A percentile compares a stretch with the other conserved stretches of the same genome.
These are phyloP conservation scores for Riparia riparia DNA, from an alignment of 2,113 vertebrate species.

Conservation along the genomic window DNA sequence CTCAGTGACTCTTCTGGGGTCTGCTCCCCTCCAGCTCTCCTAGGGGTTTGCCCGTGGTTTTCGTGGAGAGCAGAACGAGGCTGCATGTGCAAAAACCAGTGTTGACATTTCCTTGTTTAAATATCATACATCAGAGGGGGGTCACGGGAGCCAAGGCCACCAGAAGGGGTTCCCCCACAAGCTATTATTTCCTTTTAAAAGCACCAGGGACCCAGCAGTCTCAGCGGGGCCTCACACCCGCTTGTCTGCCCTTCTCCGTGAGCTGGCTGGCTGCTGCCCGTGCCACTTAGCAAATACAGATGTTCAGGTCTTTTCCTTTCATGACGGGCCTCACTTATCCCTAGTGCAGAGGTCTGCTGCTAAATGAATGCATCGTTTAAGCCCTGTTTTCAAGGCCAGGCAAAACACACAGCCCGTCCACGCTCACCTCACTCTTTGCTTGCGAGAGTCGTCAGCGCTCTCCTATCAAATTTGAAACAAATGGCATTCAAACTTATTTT, in stretches of 20 bases:
- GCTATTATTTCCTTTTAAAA: conserved; percentile 68
- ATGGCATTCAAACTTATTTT: conserved; percentile 40
- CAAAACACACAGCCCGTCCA: neutral
- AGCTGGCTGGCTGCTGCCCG: neutral
- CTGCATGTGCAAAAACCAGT: conserved; percentile 57
- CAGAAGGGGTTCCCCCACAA: conserved; percentile 55
- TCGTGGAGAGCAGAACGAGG: conserved; percentile 15
- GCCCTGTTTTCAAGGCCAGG: neutral
- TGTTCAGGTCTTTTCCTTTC: conserved; percentile 44
- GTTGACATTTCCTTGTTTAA: conserved; percentile 66
- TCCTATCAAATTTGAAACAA: conserved; percentile 15
- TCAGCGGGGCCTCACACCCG: neutral
- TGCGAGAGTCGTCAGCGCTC: neutral
- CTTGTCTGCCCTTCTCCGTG: neutral
- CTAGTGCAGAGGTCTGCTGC: neutral
- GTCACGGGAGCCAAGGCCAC: conserved; percentile 50
- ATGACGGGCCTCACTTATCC: neutral
- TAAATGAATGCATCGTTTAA: neutral
- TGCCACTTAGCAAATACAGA: conserved; percentile 61
- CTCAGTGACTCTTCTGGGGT: neutral
- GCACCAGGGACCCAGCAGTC: conserved; percentile 26
- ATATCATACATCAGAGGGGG: conserved; percentile 66
- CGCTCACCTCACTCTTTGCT: neutral
- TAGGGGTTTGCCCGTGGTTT: conserved; percentile 13
- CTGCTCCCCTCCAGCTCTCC: neutral